Base-by-base conservation (phyloP, 2,113 vertebrate species). In the Syngnathus scovelli region DNA sequence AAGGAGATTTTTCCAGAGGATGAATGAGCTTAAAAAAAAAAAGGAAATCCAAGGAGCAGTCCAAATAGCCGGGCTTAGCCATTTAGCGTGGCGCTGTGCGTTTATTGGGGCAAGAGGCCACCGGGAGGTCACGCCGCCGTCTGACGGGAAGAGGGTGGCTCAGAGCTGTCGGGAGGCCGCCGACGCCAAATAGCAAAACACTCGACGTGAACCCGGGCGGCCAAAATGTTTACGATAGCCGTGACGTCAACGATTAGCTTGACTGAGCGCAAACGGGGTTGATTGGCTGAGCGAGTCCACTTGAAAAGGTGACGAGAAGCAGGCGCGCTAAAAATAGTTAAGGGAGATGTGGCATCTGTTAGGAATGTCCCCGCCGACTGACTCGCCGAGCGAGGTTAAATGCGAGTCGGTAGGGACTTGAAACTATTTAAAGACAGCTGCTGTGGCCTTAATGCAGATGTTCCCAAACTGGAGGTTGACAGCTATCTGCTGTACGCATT, bases 1-100 rank as follows among this genome's bases (percentile, higher is more conserved):
- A 58, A 58, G 23, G n/a, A 21, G 52, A 23, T 33, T 23, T 54
- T 54, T 55, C 52, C 52, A 23, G 21, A 55, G 52, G 21, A 11
- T 55, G 52, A 27, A 55, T 55, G 52, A 55, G 21, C 52, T 23
- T 55, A 33, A 33, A 55, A 55, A 55, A 55, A 55, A 55, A 23
- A 55, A 12, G 52, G 52, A 58, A 58, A 58, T 58, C 55, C 55
- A 36, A 33, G 2, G 27, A 36, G 55, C 55, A 58, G 27, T 37
- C 55, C 55, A 58, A 58, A 58, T 10, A 58, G 12, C 27, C 7
- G 9, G 21, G 52, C 33, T 58, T 10, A 58, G 27, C 13, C 27
- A 21, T 16, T 18, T 58, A 58, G 27, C 21, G 21, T 23, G 52
- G 21, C 21, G 52, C 13, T 36, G 55, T 58, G 27, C 23, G 27